Percentiles rank a stretch among this genome's conserved stretches.
Evolutionary conservation across 2,113 vertebrate species (phyloP).

Genomic region (Heloderma charlesbogerti): DNA sequence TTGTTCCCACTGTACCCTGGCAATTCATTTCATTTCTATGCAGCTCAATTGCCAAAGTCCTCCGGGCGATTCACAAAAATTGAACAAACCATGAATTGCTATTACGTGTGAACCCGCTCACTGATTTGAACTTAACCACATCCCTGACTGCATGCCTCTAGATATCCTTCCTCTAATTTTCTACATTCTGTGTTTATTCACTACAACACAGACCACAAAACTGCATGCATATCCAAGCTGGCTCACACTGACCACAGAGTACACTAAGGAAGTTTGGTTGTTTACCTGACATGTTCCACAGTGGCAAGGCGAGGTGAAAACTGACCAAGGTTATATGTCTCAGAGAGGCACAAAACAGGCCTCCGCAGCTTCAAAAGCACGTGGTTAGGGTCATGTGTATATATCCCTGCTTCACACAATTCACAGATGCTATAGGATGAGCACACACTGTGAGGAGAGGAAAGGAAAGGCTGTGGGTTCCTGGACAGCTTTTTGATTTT

Average conservation of each 20-base stretch:
- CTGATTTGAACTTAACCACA: background rate
- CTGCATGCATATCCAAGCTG: accelerated
- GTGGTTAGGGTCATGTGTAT: constrained; percentile 89
- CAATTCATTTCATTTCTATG: too few species aligned
- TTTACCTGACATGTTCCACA: constrained; percentile 81
- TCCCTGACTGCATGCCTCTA: background rate
- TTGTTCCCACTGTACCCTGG: too few species aligned
- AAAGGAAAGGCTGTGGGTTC: constrained; percentile 20
- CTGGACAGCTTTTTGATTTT: background rate
- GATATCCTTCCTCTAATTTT: background rate
- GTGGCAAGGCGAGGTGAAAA: constrained; percentile 63
- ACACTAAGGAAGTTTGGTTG: background rate
- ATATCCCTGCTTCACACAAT: constrained; percentile 89
- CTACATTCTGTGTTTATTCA: background rate
- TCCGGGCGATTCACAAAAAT: too few species aligned
- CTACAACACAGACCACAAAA: background rate
- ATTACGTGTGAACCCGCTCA: too few species aligned
- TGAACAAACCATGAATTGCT: too few species aligned
- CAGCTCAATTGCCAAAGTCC: too few species aligned
- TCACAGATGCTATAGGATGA: constrained; percentile 90
- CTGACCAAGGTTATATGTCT: constrained; percentile 58
- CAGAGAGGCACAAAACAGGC: constrained; percentile 65
- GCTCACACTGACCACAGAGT: background rate
- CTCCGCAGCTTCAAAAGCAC: constrained; percentile 90
- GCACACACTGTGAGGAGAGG: constrained; percentile 82